These are phyloP conservation scores for Rhinopomastus cyanomelas DNA, from an alignment of 2,113 vertebrate genomes.

Conservation along the genomic window DNA sequence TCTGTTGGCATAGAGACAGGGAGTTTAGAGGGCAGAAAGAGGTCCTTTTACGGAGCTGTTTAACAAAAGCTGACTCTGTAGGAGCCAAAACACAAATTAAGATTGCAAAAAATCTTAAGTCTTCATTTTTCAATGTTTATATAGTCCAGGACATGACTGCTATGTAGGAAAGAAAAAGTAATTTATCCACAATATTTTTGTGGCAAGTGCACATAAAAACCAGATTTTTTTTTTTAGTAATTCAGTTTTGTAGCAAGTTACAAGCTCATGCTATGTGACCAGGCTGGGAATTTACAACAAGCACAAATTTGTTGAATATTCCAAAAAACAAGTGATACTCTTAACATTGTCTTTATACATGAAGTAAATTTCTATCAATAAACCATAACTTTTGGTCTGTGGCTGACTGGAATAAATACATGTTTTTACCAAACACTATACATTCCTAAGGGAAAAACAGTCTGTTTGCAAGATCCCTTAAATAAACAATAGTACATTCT, in stretches of 20 bases:
- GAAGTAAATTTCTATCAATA: neutral
- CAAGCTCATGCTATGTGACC: neutral
- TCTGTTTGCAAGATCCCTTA: neutral
- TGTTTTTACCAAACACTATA: neutral
- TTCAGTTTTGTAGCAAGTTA: neutral
- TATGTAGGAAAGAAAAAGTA: rapidly evolving
- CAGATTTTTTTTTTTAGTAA: neutral
- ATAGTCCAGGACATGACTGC: neutral
- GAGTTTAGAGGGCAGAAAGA: neutral
- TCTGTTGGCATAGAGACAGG: neutral
- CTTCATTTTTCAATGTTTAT: neutral
- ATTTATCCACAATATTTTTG: neutral
- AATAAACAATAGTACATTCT: neutral
- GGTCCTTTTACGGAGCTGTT: neutral
- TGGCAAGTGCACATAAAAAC: neutral
- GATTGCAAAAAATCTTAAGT: neutral
- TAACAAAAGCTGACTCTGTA: neutral
- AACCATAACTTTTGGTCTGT: neutral
- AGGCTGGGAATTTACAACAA: neutral
- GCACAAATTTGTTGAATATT: neutral
- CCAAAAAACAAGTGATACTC: neutral
- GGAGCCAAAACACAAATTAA: neutral
- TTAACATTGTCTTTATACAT: neutral
- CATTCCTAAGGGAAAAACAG: neutral
- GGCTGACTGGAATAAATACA: neutral